Evolutionary conservation across 2,797 vertebrate genomes (phyloP).

Genomic region (Oceanodroma leucorhoa): DNA sequence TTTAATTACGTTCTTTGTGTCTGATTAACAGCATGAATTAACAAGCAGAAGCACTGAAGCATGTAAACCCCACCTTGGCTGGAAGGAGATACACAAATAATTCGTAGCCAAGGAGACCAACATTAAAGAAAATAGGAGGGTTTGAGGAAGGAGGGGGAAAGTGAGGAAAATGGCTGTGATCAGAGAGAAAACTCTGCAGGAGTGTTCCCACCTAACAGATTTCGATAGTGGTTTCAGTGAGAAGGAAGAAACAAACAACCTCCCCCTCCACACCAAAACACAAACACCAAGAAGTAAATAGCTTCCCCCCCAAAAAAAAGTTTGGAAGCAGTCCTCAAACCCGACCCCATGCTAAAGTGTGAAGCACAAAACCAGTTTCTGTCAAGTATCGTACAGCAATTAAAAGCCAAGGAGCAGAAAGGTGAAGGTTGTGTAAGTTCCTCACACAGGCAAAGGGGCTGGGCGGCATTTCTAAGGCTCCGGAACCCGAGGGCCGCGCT

Average conservation of each 20-base stretch:
- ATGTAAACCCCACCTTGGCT: constrained; percentile 69
- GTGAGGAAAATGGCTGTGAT: background rate
- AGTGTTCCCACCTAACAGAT: background rate
- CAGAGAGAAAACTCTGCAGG: background rate
- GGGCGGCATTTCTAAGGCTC: background rate
- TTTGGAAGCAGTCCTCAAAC: background rate
- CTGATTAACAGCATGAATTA: constrained; percentile 73
- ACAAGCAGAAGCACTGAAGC: constrained; percentile 51
- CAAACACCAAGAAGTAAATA: background rate
- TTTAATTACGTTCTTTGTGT: constrained; percentile 64
- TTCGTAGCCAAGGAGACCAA: constrained; percentile 25
- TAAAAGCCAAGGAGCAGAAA: background rate
- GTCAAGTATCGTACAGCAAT: background rate
- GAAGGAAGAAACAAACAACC: background rate
- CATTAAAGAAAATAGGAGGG: background rate
- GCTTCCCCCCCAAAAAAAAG: fast-evolving
- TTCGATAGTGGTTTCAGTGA: fast-evolving
- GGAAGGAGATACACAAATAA: constrained; percentile 58
- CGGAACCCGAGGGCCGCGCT: fast-evolving
- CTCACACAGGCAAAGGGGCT: background rate
- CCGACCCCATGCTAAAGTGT: fast-evolving
- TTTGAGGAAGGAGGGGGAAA: background rate
- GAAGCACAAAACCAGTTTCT: background rate
- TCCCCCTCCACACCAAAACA: background rate
- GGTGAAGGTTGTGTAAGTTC: background rate